A percentile compares a stretch with the other conserved stretches of the same genome.
Conservation (phyloP, 2,797 vertebrate genomes). For the Saxicola maurus region DNA sequence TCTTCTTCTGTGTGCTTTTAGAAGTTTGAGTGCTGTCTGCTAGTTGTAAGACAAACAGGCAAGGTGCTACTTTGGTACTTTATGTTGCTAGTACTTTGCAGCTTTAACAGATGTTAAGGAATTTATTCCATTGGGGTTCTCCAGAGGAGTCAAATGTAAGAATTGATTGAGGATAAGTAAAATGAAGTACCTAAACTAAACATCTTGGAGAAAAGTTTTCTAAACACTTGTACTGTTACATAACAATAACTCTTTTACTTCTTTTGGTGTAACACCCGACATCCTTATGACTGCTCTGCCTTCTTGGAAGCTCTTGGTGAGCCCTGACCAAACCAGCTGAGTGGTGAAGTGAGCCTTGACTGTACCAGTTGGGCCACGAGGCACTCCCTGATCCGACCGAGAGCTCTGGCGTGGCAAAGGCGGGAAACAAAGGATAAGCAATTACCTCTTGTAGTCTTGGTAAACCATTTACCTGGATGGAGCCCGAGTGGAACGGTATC, state of each 20-base stretch:
- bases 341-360: neutral
- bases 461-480: neutral
- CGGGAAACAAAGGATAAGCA: neutral
- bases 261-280: neutral
- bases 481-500: neutral
- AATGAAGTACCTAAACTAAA: neutral
- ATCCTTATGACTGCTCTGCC: neutral
- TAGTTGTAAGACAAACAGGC: neutral
- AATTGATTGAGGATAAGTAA: neutral
- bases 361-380: fast-evolving
- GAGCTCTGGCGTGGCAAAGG: neutral
- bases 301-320: neutral
- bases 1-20: neutral
- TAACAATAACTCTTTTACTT: neutral
- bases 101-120: neutral
- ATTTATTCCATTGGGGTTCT: neutral
- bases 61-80: neutral
- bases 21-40: neutral
- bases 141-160: neutral
- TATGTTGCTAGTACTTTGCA: neutral
- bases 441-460: neutral
- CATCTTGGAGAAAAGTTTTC: neutral
- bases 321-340: neutral
- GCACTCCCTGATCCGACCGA: neutral
- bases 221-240: neutral